Base-by-base conservation (phyloP, 2,888 invertebrate species). In the Napeogenes sylphis region DNA sequence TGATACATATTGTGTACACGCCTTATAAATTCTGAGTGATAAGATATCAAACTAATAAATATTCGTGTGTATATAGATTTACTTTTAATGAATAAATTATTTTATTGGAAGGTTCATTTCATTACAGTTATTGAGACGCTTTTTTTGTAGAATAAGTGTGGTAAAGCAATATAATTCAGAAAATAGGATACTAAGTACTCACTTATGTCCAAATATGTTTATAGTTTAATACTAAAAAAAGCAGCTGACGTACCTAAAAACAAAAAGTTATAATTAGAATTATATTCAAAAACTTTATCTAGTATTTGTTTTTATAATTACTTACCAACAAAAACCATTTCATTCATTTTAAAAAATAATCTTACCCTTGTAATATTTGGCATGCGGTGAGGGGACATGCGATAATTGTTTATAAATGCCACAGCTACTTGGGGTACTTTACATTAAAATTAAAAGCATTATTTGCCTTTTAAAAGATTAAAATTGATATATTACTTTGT, bases 341-440 rank as follows among this genome's bases (percentile, higher is more conserved):
- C 61, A 58, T 61, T 59, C 47, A 56, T 14, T 61, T 58, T 56
- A 63, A 45, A 59, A 56, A 61, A 46, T 59, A 66, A 66, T 61
- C 63, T 55, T 5, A 32, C 32, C 32, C 45, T 66, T 66, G 63
- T 61, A 13, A 2, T 21, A 14, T 58, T 61, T 66, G 45, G 61
- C 47, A 61, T 66, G 66, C 46, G 63, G 66, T 66, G 45, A 56
- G 51, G 14, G 42, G 47, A 58, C 33, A 46, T 45, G 2, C 6
- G 42, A 33, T 30, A n/a, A 51, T 59, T 55, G 59, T 59, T 59
- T 32, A n/a, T 14, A 30, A 35, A 12, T 45, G 3, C 45, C 8
- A 55, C 21, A 55, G 55, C 45, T 30, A 45, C 55, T 59, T 46
- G 51, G 58, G 58, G 47, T 59, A 56, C 42, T 57, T 64, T 58